Percentiles rank a stretch among this genome's conserved stretches.
These are phyloP conservation scores for Graphium colonna DNA, from an alignment of 2,888 invertebrate species.

Conservation along the genomic window DNA sequence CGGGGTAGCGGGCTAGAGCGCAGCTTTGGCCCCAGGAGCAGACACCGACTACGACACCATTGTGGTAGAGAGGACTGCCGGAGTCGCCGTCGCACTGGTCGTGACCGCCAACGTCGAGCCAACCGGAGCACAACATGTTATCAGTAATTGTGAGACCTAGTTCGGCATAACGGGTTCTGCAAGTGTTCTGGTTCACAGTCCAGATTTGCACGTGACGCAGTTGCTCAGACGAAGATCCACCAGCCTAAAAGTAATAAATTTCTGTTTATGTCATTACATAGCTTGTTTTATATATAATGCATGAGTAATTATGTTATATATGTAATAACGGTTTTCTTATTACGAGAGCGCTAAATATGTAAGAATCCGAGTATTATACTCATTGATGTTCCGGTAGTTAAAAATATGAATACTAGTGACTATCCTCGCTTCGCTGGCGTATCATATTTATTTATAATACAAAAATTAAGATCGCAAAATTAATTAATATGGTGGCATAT, in stretches of 20 bases:
- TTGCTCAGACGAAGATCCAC: slow-evolving; percentile 39
- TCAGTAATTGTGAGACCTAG: slow-evolving; percentile 34
- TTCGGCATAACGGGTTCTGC: slow-evolving; percentile 37
- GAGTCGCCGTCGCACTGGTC: slow-evolving; percentile 38
- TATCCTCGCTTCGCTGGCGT: no score
- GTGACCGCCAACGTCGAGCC: slow-evolving; percentile 40
- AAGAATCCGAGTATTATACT: no score
- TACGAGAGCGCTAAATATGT: no score
- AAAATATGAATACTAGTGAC: no score
- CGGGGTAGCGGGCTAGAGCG: slow-evolving; percentile 20
- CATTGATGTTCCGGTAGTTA: no score
- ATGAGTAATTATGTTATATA: no score
- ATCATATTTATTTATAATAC: no score
- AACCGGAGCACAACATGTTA: slow-evolving; percentile 55
- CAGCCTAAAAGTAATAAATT: slow-evolving; percentile 16
- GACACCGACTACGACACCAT: slow-evolving; percentile 44
- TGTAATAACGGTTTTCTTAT: no score
- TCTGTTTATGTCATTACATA: no score
- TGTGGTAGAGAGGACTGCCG: slow-evolving; percentile 51
- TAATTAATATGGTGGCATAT: no score
- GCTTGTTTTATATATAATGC: no score
- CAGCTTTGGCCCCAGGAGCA: slow-evolving; percentile 41
- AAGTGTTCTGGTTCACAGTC: slow-evolving; percentile 39
- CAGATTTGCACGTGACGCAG: slow-evolving; percentile 47
- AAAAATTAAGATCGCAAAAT: no score